Evolutionary conservation across 2,113 vertebrate genomes (phyloP).

Genomic region (Muscicapa adusta): DNA sequence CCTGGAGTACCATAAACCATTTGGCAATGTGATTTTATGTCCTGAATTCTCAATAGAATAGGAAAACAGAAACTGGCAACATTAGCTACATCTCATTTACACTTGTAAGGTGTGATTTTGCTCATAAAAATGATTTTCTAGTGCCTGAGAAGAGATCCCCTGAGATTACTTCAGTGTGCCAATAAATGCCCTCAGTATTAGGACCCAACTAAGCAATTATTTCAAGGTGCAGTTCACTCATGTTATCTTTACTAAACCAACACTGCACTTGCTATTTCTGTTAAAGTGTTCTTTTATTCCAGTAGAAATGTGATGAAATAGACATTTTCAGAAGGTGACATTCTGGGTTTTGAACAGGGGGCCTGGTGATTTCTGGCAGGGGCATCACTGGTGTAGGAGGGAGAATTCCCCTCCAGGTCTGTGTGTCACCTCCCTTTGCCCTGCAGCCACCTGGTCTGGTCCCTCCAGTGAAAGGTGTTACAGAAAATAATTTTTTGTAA

Average conservation of each 20-base stretch:
- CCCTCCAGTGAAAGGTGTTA: background rate
- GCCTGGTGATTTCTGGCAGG: background rate
- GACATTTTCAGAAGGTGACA: background rate
- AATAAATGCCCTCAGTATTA: background rate
- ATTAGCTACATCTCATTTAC: background rate
- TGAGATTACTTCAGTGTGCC: background rate
- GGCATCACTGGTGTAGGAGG: background rate
- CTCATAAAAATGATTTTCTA: background rate
- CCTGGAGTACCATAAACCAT: background rate
- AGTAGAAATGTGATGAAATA: background rate
- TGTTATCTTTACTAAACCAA: background rate
- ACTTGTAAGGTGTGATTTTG: background rate
- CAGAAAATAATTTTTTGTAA: background rate
- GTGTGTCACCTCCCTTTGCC: background rate
- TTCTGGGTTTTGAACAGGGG: background rate
- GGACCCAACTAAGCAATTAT: background rate
- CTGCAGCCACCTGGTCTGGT: fast-evolving
- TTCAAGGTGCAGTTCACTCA: background rate
- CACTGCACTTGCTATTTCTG: background rate
- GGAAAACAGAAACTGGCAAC: background rate
- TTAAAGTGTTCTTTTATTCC: background rate
- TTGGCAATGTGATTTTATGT: background rate
- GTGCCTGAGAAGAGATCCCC: background rate
- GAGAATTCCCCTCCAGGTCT: background rate
- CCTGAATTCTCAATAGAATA: background rate